Percentiles rank a stretch among this genome's conserved stretches.
Conservation (phyloP, 1,140 invertebrate genomes). For the Coptotermes formosanus region DNA sequence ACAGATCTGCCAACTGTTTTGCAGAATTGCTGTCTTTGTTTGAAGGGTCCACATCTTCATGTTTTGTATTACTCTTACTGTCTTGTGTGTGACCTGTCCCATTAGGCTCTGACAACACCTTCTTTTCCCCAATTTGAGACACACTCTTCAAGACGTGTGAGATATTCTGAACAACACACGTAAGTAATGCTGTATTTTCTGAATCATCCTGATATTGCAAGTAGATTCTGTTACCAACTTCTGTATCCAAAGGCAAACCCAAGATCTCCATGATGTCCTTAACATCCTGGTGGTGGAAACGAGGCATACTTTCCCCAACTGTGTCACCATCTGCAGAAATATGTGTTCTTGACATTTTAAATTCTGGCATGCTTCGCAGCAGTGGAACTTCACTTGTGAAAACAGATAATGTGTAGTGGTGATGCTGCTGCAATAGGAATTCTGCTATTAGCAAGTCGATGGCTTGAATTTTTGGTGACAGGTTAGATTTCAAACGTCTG, state of each 20-base stretch:
- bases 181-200: conserved; percentile 21
- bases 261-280: conserved; percentile 52
- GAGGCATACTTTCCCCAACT: conserved; percentile 36
- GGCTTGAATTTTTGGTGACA: conserved; percentile 53
- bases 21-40: not conserved
- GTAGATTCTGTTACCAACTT: conserved; percentile 19
- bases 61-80: not conserved
- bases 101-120: not conserved
- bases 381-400: conserved; percentile 57
- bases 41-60: not conserved
- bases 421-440: conserved; percentile 55
- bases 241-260: conserved; percentile 39
- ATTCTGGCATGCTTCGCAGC: conserved; percentile 41
- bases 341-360: not conserved
- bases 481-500: conserved; percentile 38
- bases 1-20: not conserved
- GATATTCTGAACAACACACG: conserved; percentile 25
- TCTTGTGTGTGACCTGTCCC: not conserved
- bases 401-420: conserved; percentile 56
- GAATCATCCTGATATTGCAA: not conserved
- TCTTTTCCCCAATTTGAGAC: not conserved
- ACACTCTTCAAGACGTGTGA: not conserved
- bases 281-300: conserved; percentile 49
- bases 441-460: conserved; percentile 56
- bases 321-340: conserved; percentile 21